A percentile compares a stretch with the other conserved stretches of the same genome.
Evolutionary conservation across 2,797 vertebrate species (phyloP).

Genomic region (Pantherophis alleghaniensis): DNA sequence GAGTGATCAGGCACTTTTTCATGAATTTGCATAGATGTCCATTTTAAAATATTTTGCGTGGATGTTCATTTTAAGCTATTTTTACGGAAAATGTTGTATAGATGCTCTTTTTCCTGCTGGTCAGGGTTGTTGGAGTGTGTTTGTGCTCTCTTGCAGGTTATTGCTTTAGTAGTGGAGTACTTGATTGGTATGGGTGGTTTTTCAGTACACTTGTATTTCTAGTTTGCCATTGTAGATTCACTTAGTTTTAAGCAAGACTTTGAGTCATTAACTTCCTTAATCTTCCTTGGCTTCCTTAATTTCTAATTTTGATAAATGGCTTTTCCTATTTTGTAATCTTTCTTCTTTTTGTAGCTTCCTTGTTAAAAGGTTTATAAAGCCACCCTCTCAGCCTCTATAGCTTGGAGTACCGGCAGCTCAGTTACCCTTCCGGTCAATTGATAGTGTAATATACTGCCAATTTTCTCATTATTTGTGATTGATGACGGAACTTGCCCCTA

Average conservation of each 20-base stretch:
- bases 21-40: neutral
- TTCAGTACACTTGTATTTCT: neutral
- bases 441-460: neutral
- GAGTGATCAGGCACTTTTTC: neutral
- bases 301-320: neutral
- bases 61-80: too few relatives aligned
- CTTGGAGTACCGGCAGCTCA: neutral
- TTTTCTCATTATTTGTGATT: neutral
- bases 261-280: neutral
- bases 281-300: neutral
- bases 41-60: too few relatives aligned
- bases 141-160: neutral
- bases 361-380: neutral
- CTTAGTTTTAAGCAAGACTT: neutral
- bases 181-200: neutral
- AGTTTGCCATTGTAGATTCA: neutral
- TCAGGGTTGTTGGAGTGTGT: neutral
- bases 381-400: neutral
- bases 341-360: neutral
- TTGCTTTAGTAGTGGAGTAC: neutral
- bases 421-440: neutral
- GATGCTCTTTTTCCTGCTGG: neutral
- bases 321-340: neutral
- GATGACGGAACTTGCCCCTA: neutral
- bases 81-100: neutral